Base-by-base conservation (phyloP, 2,113 vertebrate genomes). In the Perognathus longimembris region DNA sequence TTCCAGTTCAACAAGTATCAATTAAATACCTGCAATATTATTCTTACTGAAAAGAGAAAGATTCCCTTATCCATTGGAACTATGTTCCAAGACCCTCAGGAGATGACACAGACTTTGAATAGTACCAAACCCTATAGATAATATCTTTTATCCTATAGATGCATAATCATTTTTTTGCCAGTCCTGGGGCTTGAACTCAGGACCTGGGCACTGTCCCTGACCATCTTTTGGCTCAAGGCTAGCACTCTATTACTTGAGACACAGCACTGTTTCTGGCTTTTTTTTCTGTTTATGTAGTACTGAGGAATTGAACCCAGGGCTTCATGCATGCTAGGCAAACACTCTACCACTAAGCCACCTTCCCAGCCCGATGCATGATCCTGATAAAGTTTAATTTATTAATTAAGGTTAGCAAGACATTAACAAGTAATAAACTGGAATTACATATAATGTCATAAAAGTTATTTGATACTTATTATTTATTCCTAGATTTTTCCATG, bases 1-100 rank as follows among this genome's bases (percentile, higher is more conserved):
- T 30, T 90, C 90, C 45, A 78, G 38, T 88, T 95, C 38, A 87
- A 79, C 0, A 73, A 83, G 9, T 74, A 57, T 73, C 89, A 78
- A 78, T 79, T 81, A 92, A 93, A 80, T 61, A 83, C 8, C 28
- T 93, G 11, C 22, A 30, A 76, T 45, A 22, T 91, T 88, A 1
- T 18, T 18, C 79, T 21, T 85, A 34, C n/a, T 80, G 30, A 18
- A 76, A 38, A 82, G n/a, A 66, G 61, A 59, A 1, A 57, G 2
- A 30, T 59, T 26, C 30, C 3, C 7, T 66, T n/a, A 83, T 28
- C 36, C 42, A 6, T 70, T 12, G 36, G 18, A 5, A 38, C 15
- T 34, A 70, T 32, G 66, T 17, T 91, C 24, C 64, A 38, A 61
- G 17, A 15, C 14, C 18, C 32, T 6, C 17, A 78, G 3, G 70